Percentiles rank a stretch among this genome's conserved stretches.
Evolutionary conservation across 2,113 vertebrate genomes (phyloP).

Genomic region (Suncus etruscus): DNA sequence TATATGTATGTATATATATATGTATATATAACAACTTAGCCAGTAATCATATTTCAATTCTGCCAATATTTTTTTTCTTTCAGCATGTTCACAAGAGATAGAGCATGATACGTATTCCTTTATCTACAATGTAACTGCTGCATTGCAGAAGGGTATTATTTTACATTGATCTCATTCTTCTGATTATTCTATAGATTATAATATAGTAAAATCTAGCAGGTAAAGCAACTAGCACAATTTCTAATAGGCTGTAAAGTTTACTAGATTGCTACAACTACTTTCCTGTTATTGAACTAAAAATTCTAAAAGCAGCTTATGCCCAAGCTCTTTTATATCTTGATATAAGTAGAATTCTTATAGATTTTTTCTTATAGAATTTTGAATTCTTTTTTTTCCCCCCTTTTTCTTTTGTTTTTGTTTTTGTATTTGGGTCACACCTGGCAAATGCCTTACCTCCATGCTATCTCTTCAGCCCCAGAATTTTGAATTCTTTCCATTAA

Average conservation of each 20-base stretch:
- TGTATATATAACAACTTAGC: conserved; percentile 1
- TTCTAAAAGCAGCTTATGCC: conserved; percentile 26
- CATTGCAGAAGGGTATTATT: conserved; percentile 36
- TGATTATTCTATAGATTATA: conserved; percentile 45
- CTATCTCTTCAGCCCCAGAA: no score
- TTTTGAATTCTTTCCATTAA: no score
- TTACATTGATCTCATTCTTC: conserved; percentile 50
- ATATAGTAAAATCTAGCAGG: conserved; percentile 31
- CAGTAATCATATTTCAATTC: neutral
- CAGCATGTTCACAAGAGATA: conserved; percentile 6
- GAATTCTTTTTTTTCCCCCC: no score
- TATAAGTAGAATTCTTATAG: neutral
- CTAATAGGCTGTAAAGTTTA: conserved; percentile 37
- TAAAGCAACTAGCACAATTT: conserved; percentile 14
- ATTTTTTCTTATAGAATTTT: no score
- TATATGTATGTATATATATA: no score
- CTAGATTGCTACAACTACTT: conserved; percentile 24
- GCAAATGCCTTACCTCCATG: no score
- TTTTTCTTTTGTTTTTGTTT: no score
- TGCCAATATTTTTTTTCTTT: neutral
- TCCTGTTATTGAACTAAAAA: conserved; percentile 31
- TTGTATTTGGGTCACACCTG: no score
- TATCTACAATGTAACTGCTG: conserved; percentile 47
- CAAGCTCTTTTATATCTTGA: neutral
- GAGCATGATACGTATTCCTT: neutral